Base-by-base conservation (phyloP, 2,888 invertebrate genomes). In the Theretra japonica region DNA sequence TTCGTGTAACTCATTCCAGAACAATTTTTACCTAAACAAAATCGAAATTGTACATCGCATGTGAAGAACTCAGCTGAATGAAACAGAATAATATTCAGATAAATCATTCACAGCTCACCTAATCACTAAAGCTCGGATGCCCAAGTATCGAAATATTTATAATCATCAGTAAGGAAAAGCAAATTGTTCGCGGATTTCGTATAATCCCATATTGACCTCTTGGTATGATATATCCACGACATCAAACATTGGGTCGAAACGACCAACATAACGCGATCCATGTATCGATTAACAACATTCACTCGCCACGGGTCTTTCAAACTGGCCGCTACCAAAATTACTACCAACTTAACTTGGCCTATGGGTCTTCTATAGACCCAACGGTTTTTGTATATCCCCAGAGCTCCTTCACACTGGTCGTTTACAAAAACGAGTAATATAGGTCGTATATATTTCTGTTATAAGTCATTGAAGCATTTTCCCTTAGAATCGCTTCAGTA, bases 391-490 rank as follows among this genome's bases (percentile, higher is more conserved):
- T 73, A 72, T 62, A 73, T 77, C 76, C 75, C 75, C 74, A 71
- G 68, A 76, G 80, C 30, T 78, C 79, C 75, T 30, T 69, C 48
- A 23, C 56, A 33, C 23, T 76, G 76, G 80, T 68, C 77, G 70
- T 74, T 73, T 75, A 77, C 76, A 80, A 79, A 80, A 80, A 79
- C 79, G 80, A 80, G 80, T 83, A 86, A 87, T 89, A 88, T 90
- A 88, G 88, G 88, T 88, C 88, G 88, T 87, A 90, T 88, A 88
- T 92, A 90, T 91, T 91, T 89, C 88, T 83, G 86, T 86, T 90
- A 88, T 91, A 92, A 90, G 88, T 92, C 89, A 90, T 90, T 85
- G 86, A 82, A 84, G 83, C 88, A 84, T 90, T 90, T 83, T 87
- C 86, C 82, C 80, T 79, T 81, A 80, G 88, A 88, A 90, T 88